A percentile compares a stretch with the other conserved stretches of the same genome.
These are phyloP conservation scores for Sebastes elongatus DNA, from an alignment of 2,797 vertebrate species.

Conservation along the genomic window DNA sequence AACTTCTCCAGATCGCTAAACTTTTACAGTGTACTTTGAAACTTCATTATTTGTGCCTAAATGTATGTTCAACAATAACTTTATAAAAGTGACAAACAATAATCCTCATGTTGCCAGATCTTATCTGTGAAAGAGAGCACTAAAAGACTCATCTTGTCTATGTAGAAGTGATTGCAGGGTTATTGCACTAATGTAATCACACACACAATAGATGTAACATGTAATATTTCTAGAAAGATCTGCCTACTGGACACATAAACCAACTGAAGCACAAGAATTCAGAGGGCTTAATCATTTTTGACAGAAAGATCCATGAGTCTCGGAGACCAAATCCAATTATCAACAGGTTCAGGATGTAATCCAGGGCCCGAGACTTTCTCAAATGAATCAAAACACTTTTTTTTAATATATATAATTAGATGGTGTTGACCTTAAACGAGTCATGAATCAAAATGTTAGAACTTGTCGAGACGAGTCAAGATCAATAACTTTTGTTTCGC, in stretches of 20 bases:
- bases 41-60: not conserved
- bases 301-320: slow-evolving; percentile 62
- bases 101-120: not conserved
- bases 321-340: slow-evolving; percentile 68
- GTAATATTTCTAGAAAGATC: slow-evolving; percentile 47
- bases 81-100: not conserved
- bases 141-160: not conserved
- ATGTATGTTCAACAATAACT: not conserved
- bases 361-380: slow-evolving; percentile 37
- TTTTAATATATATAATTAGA: not conserved
- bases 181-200: not conserved
- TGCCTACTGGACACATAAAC: slow-evolving; percentile 19
- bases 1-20: not conserved
- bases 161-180: not conserved
- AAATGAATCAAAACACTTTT: slow-evolving; percentile 15
- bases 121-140: not conserved
- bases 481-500: not conserved
- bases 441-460: not conserved
- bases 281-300: slow-evolving; percentile 63
- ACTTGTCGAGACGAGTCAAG: not conserved
- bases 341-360: slow-evolving; percentile 53
- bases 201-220: slow-evolving; percentile 23
- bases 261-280: slow-evolving; percentile 18
- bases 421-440: not conserved
- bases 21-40: not conserved